Evolutionary conservation across 2,797 vertebrate species (phyloP), one percentile per base, ranked within the genome.

Genomic region (Coracias cyanogaster): DNA sequence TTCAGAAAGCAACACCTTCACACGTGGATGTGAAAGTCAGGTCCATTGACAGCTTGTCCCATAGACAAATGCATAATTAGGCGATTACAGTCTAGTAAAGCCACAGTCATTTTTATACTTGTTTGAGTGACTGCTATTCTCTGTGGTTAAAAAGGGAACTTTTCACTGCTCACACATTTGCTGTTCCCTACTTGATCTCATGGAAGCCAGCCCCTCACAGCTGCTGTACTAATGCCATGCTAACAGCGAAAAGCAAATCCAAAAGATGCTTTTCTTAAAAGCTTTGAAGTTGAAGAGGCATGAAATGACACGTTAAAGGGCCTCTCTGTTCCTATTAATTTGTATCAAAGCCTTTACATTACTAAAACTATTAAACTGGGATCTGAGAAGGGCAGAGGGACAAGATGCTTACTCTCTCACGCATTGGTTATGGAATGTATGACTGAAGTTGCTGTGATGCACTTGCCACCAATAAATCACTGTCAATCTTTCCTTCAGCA

Each of bases 401-500:
- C 74, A 83, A 94, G 94, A 29, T 28, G 83, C 94, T 93, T 67
- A 81, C 61, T 94, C 57, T 96, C 89, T 96, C 94, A 89, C 1
- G 31, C 82, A 82, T 94, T 79, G 58, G 78, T 73, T 96, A 84
- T 74, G 98, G 98, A 98, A 98, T 96, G 60, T 96, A 95, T 98
- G 98, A 98, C 94, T 96, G 83, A 60, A 93, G 57, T 52, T 83
- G 76, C 60, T 83, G 55, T 89, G 95, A 97, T 93, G 92, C 74
- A 71, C 85, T 66, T 80, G 66, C 55, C 90, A 96, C 90, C 94
- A 96, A 96, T 80, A 96, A 97, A 94, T 96, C 89, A 93, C 95
- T 96, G 90, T 97, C 97, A 97, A 73, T 96, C 94, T 98, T 98
- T 97, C 98, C 98, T 86, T 94, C 86, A 89, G 70, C 67, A 29